A percentile compares a stretch with the other conserved stretches of the same genome.
phyloP scores from a whole-genome alignment of 2,888 invertebrate species.

The Panopea generosa region DNA sequence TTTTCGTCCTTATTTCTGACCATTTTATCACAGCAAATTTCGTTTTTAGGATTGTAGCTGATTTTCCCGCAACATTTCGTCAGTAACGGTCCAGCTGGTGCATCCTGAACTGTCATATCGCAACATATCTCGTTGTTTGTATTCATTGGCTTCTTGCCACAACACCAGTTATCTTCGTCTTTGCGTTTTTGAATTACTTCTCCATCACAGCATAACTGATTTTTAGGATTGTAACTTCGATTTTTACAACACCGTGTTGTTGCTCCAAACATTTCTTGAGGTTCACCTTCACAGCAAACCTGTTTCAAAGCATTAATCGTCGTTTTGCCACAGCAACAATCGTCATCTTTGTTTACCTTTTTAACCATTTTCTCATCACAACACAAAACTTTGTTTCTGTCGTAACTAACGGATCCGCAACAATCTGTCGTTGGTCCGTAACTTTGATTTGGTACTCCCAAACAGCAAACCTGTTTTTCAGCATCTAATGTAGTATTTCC shows the following conservation, averaged over 20 bases:
- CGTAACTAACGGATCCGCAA: constrained; percentile 43
- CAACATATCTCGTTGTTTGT: constrained; percentile 39
- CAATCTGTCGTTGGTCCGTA: constrained; percentile 35
- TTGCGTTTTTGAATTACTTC: constrained; percentile 18
- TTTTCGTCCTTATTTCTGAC: constrained; percentile 24
- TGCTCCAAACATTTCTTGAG: constrained; percentile 20
- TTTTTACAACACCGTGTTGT: constrained; percentile 31
- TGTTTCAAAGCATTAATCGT: constrained; percentile 36
- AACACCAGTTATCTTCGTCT: constrained; percentile 46
- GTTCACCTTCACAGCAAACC: constrained; percentile 42
- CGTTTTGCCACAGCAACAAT: constrained; percentile 50
- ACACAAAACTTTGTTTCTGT: constrained; percentile 24
- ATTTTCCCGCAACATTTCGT: constrained; percentile 36
- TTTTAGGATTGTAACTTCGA: constrained; percentile 29
- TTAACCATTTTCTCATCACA: constrained; percentile 36
- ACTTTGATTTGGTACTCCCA: constrained; percentile 18
- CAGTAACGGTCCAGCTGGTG: constrained; percentile 5
- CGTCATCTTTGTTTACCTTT: constrained; percentile 41
- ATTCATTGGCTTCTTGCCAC: constrained; percentile 36
- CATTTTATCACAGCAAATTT: constrained; percentile 31
- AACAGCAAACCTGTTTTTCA: constrained; percentile 43
- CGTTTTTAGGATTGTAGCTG: constrained; percentile 33
- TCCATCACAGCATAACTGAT: constrained; percentile 38
- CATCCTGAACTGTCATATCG: constrained; percentile 7
- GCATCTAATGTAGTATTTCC: constrained; percentile 46